Percentiles rank a stretch among this genome's conserved stretches.
These are phyloP conservation scores for Cheilosia variabilis DNA, from an alignment of 2,888 invertebrate genomes.

Conservation along the genomic window DNA sequence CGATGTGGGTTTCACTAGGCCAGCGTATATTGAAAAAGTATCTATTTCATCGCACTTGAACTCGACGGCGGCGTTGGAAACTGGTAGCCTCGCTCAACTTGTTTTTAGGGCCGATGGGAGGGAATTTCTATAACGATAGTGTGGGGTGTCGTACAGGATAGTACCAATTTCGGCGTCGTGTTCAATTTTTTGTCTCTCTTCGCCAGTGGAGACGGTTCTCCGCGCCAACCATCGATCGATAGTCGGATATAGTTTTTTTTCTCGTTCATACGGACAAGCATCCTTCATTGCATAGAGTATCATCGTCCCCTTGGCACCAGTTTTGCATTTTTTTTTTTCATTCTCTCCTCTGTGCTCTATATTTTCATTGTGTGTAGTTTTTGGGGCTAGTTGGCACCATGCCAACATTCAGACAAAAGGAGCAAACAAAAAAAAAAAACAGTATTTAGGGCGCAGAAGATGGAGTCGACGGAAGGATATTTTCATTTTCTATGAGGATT, in stretches of 20 bases:
- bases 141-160: conserved; percentile 50
- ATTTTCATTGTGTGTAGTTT: conserved; percentile 42
- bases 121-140: conserved; percentile 46
- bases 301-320: conserved; percentile 72
- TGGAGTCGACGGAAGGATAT: conserved; percentile 51
- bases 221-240: conserved; percentile 63
- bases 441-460: conserved; percentile 30
- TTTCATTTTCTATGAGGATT: conserved; percentile 62
- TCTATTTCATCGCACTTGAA: conserved; percentile 69
- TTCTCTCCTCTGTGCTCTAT: conserved; percentile 30
- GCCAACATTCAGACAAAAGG: conserved; percentile 57
- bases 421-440: conserved; percentile 44
- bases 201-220: conserved; percentile 36
- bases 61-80: conserved; percentile 12
- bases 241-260: conserved; percentile 67
- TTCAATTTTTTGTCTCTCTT: conserved; percentile 29
- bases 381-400: conserved; percentile 70
- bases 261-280: conserved; percentile 41
- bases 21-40: conserved; percentile 61
- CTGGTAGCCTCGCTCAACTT: not conserved
- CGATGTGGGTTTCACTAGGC: conserved; percentile 56
- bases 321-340: conserved; percentile 33
- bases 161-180: conserved; percentile 67
- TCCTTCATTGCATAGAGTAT: conserved; percentile 64
- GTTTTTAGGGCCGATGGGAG: not conserved